A percentile compares a stretch with the other conserved stretches of the same genome.
phyloP scores from a whole-genome alignment of 2,113 vertebrate genomes.

The Anarrhichthys ocellatus region DNA sequence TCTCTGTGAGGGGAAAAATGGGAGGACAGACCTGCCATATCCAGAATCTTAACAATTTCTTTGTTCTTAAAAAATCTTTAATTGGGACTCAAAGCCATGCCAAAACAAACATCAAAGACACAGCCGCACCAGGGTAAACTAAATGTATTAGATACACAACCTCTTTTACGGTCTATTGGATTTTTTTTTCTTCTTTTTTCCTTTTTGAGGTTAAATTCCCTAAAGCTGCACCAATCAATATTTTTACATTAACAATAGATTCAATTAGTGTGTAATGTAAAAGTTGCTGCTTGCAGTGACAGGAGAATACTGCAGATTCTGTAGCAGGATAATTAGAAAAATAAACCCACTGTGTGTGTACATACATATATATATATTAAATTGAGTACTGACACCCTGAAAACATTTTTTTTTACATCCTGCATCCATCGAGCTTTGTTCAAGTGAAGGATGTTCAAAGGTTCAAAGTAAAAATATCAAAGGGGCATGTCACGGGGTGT shows the following conservation, averaged over 20 bases:
- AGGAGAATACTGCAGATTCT: not conserved
- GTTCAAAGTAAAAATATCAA: too few species aligned
- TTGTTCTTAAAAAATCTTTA: not conserved
- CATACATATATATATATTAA: too few species aligned
- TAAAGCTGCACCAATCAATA: not conserved
- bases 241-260: not conserved
- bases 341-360: too few species aligned
- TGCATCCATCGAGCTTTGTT: too few species aligned
- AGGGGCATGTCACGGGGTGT: too few species aligned
- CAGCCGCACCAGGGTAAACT: not conserved
- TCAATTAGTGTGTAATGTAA: not conserved
- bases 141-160: not conserved
- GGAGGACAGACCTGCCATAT: slow-evolving; percentile 23
- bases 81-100: not conserved
- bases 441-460: too few species aligned
- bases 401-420: too few species aligned
- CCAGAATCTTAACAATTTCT: not conserved
- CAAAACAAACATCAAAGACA: not conserved
- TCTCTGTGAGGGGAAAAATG: slow-evolving; percentile 25
- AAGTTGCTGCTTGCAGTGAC: not conserved
- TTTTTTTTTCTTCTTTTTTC: not conserved
- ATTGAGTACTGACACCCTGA: too few species aligned
- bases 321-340: too few species aligned
- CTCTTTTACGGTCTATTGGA: not conserved
- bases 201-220: not conserved